phyloP scores from a whole-genome alignment of 2,888 invertebrate species.

The Ethmia dodecea region DNA sequence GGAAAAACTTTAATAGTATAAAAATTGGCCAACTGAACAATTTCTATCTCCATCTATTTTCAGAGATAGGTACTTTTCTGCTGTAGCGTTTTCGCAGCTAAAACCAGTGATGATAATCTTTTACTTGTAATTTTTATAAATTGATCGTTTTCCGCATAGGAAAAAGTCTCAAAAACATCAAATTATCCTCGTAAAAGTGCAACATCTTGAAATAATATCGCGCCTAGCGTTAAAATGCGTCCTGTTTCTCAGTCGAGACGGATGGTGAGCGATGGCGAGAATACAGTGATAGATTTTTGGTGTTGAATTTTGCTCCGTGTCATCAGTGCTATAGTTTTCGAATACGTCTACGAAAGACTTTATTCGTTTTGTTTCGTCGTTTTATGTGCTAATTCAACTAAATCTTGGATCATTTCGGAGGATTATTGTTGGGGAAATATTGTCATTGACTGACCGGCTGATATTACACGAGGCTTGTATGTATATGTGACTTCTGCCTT shows the following conservation, averaged over 20 bases:
- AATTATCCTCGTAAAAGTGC: slow-evolving; percentile 71
- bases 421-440: slow-evolving; percentile 70
- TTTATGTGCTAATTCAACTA: slow-evolving; percentile 55
- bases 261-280: slow-evolving; percentile 78
- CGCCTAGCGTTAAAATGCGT: slow-evolving; percentile 76
- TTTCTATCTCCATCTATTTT: slow-evolving; percentile 84
- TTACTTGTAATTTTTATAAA: slow-evolving; percentile 76
- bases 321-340: slow-evolving; percentile 69
- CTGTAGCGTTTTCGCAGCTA: slow-evolving; percentile 79
- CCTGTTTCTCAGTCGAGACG: slow-evolving; percentile 72
- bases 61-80: slow-evolving; percentile 83
- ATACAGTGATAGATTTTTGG: slow-evolving; percentile 78
- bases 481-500: slow-evolving; percentile 77
- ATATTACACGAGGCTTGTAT: slow-evolving; percentile 79
- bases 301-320: slow-evolving; percentile 77
- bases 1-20: neutral
- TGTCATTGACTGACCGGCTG: slow-evolving; percentile 79
- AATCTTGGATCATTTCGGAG: slow-evolving; percentile 55
- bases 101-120: slow-evolving; percentile 81
- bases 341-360: slow-evolving; percentile 55
- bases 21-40: slow-evolving; percentile 51
- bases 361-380: slow-evolving; percentile 57
- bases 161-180: slow-evolving; percentile 60
- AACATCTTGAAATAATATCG: slow-evolving; percentile 61
- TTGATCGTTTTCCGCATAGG: slow-evolving; percentile 65